Evolutionary conservation across 1,140 invertebrate genomes (phyloP).

Genomic region (Zeugodacus cucurbitae): DNA sequence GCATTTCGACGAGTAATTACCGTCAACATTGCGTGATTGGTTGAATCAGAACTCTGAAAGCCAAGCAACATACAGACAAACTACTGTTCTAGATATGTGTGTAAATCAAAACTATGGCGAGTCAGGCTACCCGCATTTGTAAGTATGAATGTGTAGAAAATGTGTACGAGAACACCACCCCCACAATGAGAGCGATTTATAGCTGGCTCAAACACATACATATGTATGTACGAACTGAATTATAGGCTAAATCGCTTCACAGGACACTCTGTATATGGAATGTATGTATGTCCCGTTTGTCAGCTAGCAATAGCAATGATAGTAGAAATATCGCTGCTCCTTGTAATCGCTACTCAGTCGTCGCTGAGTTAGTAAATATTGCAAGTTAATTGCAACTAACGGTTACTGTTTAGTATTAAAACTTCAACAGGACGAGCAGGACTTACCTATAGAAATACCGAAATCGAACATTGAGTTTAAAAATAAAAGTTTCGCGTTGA

Average conservation of each 20-base stretch:
- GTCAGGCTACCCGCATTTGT: background rate
- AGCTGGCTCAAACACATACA: background rate
- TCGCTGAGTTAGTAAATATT: background rate
- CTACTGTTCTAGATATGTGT: background rate
- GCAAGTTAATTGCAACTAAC: background rate
- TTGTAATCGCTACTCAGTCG: background rate
- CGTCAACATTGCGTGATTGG: constrained; percentile 66
- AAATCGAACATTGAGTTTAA: background rate
- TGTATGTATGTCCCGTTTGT: too few species aligned
- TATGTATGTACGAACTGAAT: background rate
- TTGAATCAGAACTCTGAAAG: constrained; percentile 56
- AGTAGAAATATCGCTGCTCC: background rate
- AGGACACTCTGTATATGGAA: background rate
- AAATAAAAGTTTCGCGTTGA: background rate
- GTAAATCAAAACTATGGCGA: background rate
- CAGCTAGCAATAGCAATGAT: background rate
- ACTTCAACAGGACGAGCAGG: background rate
- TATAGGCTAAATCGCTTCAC: background rate
- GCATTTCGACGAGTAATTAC: constrained; percentile 55
- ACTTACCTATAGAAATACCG: too few species aligned
- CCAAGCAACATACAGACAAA: background rate
- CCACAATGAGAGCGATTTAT: background rate
- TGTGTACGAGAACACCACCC: background rate
- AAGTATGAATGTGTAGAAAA: background rate
- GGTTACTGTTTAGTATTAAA: background rate